These are phyloP conservation scores for Triplophysa dalaica DNA, from an alignment of 2,113 vertebrate species.

Conservation along the genomic window DNA sequence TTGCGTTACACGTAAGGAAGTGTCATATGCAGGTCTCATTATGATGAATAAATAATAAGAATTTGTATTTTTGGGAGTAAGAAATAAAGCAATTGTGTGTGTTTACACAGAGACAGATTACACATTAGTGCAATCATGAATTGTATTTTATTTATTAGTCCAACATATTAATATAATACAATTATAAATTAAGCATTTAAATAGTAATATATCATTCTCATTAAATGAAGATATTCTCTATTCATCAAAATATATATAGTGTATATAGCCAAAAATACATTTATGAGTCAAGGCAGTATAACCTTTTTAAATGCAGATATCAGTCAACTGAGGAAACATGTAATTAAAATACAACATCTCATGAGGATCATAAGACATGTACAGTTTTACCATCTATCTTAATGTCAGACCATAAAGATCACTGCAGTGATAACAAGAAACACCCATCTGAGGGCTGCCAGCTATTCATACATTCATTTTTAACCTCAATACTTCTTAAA, in stretches of 20 bases:
- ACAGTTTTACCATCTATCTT: slow-evolving; percentile 18
- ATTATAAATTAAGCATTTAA: slow-evolving; percentile 10
- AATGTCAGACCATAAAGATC: slow-evolving; percentile 45
- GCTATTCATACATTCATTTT: slow-evolving; percentile 11
- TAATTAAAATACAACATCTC: neutral
- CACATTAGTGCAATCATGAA: neutral
- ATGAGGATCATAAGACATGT: slow-evolving; percentile 20
- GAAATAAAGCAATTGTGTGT: neutral
- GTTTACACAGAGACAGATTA: neutral
- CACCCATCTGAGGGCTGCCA: slow-evolving; percentile 9
- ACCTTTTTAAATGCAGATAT: neutral
- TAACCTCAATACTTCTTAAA: neutral
- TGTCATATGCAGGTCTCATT: too few species aligned
- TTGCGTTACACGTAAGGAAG: too few species aligned
- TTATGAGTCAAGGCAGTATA: slow-evolving; percentile 60
- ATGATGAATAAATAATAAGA: too few species aligned
- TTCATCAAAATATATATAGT: neutral
- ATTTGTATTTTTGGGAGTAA: too few species aligned
- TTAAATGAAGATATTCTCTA: neutral
- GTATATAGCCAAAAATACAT: slow-evolving; percentile 50
- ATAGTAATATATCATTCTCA: slow-evolving; percentile 1
- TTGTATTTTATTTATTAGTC: slow-evolving; percentile 1
- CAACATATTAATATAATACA: slow-evolving; percentile 1
- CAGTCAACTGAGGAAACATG: neutral
- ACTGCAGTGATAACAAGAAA: slow-evolving; percentile 39